Percentiles rank a stretch among this genome's conserved stretches.
Evolutionary conservation across 2,888 invertebrate species (phyloP).

Genomic region (Tachina grossa): DNA sequence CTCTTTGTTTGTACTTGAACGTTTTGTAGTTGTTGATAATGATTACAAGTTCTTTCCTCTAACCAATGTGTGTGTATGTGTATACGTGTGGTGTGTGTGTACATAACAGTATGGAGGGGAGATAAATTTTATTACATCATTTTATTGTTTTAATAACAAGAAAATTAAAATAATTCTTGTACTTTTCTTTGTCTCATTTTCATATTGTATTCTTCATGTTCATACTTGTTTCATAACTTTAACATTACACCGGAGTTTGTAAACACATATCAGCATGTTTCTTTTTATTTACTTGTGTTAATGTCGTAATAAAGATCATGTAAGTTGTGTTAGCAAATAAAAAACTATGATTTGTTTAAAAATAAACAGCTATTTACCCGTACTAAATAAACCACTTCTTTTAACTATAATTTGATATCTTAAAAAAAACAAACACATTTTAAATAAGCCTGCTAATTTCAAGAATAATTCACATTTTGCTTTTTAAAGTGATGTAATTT

Average conservation of each 20-base stretch:
- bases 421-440: no score
- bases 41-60: conserved; percentile 34
- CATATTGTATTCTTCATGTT: conserved; percentile 15
- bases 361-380: background rate
- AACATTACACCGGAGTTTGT: conserved; percentile 15
- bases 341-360: background rate
- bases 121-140: conserved; percentile 46
- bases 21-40: conserved; percentile 28
- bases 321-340: conserved; percentile 45
- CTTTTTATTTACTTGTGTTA: background rate
- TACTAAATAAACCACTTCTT: conserved; percentile 28
- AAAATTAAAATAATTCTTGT: conserved; percentile 48
- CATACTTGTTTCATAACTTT: conserved; percentile 40
- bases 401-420: conserved; percentile 17
- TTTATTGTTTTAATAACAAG: conserved; percentile 59
- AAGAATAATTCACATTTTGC: no score
- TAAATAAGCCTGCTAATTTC: no score
- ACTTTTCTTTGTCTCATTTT: conserved; percentile 24
- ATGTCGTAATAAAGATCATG: conserved; percentile 58
- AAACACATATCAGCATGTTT: conserved; percentile 7
- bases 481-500: no score
- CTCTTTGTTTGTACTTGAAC: conserved; percentile 22
- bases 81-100: background rate
- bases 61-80: background rate
- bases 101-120: background rate